Evolutionary conservation across 2,888 invertebrate genomes (phyloP).

Genomic region (Uropetala carovei): DNA sequence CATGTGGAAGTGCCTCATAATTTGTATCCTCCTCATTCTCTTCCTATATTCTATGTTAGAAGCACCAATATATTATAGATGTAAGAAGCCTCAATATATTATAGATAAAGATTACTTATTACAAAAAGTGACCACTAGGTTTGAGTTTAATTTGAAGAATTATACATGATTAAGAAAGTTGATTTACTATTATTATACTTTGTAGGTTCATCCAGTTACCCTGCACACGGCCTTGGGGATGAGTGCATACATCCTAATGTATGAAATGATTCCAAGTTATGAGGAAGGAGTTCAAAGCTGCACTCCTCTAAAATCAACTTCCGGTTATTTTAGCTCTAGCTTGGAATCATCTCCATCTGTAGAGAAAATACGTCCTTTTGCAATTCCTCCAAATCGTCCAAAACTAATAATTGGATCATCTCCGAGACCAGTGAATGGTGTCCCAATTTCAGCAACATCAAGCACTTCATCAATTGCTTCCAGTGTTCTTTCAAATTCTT

Average conservation of each 20-base stretch:
- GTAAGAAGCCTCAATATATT: no score
- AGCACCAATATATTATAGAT: no score
- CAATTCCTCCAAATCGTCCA: slow-evolving; percentile 20
- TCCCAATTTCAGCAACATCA: not conserved
- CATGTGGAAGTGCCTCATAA: no score
- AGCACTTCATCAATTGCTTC: slow-evolving; percentile 20
- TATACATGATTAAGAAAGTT: no score
- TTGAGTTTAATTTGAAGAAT: no score
- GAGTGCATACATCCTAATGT: slow-evolving; percentile 96
- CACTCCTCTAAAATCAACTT: slow-evolving; percentile 70
- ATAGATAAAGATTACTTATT: no score
- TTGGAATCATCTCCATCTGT: not conserved
- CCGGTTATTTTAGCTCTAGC: slow-evolving; percentile 66
- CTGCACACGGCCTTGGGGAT: slow-evolving; percentile 87
- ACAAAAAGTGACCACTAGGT: no score
- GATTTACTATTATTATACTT: slow-evolving; percentile 66
- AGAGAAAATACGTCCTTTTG: not conserved
- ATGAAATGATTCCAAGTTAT: slow-evolving; percentile 81
- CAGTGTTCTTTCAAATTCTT: not conserved
- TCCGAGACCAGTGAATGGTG: slow-evolving; percentile 6
- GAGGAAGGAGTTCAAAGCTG: slow-evolving; percentile 68
- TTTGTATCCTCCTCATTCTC: no score
- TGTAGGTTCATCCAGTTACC: slow-evolving; percentile 82
- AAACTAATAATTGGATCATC: not conserved
- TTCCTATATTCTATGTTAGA: no score